These are phyloP conservation scores for Botrylloides violaceus DNA, from an alignment of 23 tunicate genomes.

Conservation along the genomic window DNA sequence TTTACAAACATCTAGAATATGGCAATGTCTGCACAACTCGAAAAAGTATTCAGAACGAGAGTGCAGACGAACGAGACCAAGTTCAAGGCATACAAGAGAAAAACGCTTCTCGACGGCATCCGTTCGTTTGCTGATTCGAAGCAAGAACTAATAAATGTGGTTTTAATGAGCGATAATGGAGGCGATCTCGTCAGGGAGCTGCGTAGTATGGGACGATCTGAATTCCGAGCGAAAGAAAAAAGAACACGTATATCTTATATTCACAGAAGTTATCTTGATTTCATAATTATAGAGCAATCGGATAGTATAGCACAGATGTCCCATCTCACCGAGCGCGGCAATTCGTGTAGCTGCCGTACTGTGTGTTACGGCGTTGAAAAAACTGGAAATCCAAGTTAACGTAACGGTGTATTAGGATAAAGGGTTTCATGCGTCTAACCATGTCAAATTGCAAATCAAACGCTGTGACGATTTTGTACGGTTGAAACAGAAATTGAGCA, in stretches of 20 bases:
- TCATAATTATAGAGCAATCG: background rate
- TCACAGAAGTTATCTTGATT: background rate
- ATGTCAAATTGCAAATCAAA: constrained; percentile 22
- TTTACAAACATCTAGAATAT: too few species aligned
- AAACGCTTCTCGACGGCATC: constrained; percentile 1
- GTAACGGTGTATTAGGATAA: constrained; percentile 23
- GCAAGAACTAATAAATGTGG: constrained; percentile 25
- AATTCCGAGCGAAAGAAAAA: constrained; percentile 10
- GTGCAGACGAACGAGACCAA: constrained; percentile 20
- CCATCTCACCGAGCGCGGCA: background rate
- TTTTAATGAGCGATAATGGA: constrained; percentile 35
- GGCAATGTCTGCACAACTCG: too few species aligned
- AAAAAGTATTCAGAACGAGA: too few species aligned
- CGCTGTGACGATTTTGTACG: background rate
- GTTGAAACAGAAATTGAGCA: background rate
- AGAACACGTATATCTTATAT: background rate
- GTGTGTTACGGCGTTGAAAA: background rate
- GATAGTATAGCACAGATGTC: background rate
- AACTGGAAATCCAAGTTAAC: background rate
- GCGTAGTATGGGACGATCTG: background rate
- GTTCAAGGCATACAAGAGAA: constrained; percentile 13
- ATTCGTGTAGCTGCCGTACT: too few species aligned
- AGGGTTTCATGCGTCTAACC: constrained; percentile 13
- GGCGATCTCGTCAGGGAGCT: constrained; percentile 13
- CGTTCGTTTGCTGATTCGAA: constrained; percentile 19